Evolutionary conservation across 2,888 invertebrate species (phyloP).

Genomic region (Graphium colonna): DNA sequence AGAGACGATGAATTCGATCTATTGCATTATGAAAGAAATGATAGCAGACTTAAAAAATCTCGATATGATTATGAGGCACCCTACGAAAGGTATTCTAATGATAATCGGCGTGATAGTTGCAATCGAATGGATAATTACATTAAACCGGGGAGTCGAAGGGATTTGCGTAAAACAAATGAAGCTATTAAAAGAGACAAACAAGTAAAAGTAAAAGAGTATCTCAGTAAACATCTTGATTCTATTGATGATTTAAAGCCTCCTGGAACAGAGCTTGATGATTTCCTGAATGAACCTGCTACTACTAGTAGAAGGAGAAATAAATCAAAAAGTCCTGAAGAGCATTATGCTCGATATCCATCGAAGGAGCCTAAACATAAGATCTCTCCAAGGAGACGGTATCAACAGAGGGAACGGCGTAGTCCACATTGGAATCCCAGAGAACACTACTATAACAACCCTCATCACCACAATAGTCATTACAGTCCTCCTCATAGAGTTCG

Average conservation of each 20-base stretch:
- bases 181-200: conserved; percentile 69
- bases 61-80: conserved; percentile 24
- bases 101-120: conserved; percentile 28
- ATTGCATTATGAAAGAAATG: conserved; percentile 18
- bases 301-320: conserved; percentile 27
- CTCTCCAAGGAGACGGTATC: conserved; percentile 16
- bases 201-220: conserved; percentile 64
- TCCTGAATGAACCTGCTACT: conserved; percentile 42
- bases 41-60: conserved; percentile 19
- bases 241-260: conserved; percentile 62
- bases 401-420: conserved; percentile 3
- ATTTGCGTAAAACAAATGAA: conserved; percentile 65
- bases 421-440: background rate
- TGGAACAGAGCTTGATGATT: conserved; percentile 70
- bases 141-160: conserved; percentile 67
- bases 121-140: conserved; percentile 52
- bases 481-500: conserved; percentile 23
- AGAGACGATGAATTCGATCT: conserved; percentile 12
- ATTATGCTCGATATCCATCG: conserved; percentile 19
- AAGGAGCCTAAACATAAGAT: conserved; percentile 13
- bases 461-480: background rate
- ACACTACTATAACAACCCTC: background rate
- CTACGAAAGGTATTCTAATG: conserved; percentile 8
- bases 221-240: conserved; percentile 63
- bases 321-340: conserved; percentile 14